A percentile compares a stretch with the other conserved stretches of the same genome.
phyloP scores from a whole-genome alignment of 2,888 invertebrate species.

The Dexiosoma caninum region DNA sequence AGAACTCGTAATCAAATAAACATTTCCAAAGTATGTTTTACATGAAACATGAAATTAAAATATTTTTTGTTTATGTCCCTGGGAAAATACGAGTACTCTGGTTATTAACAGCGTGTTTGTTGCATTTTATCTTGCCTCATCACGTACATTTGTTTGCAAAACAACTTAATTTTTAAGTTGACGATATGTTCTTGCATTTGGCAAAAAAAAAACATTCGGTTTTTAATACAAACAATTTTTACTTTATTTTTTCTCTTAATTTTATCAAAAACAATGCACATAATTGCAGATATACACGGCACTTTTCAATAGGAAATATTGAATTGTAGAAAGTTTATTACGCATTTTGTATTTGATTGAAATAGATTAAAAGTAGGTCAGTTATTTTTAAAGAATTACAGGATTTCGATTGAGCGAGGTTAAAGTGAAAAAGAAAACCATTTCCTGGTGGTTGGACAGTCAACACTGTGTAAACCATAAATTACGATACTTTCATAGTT shows the following conservation, averaged over 20 bases:
- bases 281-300: background rate
- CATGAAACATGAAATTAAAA: constrained; percentile 45
- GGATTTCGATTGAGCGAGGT: no score
- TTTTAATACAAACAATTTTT: constrained; percentile 28
- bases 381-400: no score
- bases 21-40: constrained; percentile 56
- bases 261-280: background rate
- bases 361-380: no score
- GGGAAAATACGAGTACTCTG: background rate
- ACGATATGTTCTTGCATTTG: constrained; percentile 48
- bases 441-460: no score
- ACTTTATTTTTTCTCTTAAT: background rate
- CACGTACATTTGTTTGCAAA: constrained; percentile 59
- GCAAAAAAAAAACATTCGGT: constrained; percentile 8
- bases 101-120: constrained; percentile 22
- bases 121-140: constrained; percentile 34
- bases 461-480: no score
- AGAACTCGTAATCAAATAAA: constrained; percentile 59
- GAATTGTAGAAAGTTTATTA: background rate
- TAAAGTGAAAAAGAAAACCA: no score
- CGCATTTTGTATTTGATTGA: no score
- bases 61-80: constrained; percentile 11
- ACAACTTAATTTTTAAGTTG: constrained; percentile 60
- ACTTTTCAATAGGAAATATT: background rate
- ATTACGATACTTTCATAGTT: no score